Base-by-base conservation (phyloP, 1,140 invertebrate genomes). In the Drosophila fuyamai region DNA sequence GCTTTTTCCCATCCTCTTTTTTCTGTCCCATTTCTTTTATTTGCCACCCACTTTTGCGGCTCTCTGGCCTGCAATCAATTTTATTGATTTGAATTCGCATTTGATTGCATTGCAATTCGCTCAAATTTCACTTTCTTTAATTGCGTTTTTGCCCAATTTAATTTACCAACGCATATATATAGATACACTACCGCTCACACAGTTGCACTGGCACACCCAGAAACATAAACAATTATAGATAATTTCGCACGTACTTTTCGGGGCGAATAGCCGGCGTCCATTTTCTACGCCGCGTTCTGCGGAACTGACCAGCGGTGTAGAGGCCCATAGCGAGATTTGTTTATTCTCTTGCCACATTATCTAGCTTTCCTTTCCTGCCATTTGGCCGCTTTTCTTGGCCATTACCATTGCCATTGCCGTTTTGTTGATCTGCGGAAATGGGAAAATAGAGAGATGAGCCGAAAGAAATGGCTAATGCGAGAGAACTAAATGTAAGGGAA, bases 251-350 rank as follows among this genome's bases (percentile, higher is more conserved):
- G 65, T 86, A 83, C 83, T 82, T 83, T 88, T 83, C 61, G 86
- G 62, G 75, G 66, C 60, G 14, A 68, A 70, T 68, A 41, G 79
- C 72, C 79, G 79, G 83, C 79, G 76, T 79, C 83, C 83, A 86
- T 86, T 82, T 88, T 76, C 83, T 63, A 68, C 48, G 83, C 82
- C 60, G 76, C 79, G 61, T 86, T 88, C 62, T 73, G 79, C 71
- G 76, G 48, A 86, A 86, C 83, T 86, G 81, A 83, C 71, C 40
- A 23, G 44, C 18, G 13, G 13, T 53, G n/a, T 18, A 27, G 46
- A 12, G 53, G 27, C 44, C 53, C 36, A 29, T 18, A 18, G 36
- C 59, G 66, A 68, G 79, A 54, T 76, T 85, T 86, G 60, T 86
- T 86, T 82, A 82, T 88, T 86, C 76, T 66, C 70, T 72, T 68